phyloP scores from a whole-genome alignment of 2,113 vertebrate genomes.

The Anolis sagrei region DNA sequence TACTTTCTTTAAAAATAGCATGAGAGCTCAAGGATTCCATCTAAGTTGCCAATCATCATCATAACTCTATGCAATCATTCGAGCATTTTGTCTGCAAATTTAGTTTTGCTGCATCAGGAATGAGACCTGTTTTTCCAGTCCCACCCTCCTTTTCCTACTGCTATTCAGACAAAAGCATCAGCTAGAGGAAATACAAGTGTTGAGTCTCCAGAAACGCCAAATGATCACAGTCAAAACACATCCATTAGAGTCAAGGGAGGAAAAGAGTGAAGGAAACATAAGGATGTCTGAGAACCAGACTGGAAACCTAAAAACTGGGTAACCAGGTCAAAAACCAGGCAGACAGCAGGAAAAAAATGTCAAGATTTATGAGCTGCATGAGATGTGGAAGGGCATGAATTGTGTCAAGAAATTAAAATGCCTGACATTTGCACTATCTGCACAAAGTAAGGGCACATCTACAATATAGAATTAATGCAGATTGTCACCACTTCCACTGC shows the following conservation, averaged over 20 bases:
- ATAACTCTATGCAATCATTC: not conserved
- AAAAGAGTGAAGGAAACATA: not conserved
- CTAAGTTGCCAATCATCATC: not conserved
- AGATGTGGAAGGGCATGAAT: not conserved
- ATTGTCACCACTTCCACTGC: too few species aligned
- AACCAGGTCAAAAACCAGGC: slow-evolving; percentile 7
- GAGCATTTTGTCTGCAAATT: slow-evolving; percentile 5
- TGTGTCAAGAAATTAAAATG: slow-evolving; percentile 7
- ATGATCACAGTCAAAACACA: not conserved
- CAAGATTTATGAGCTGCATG: not conserved
- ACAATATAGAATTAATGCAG: too few species aligned
- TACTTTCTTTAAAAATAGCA: not conserved
- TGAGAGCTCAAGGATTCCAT: not conserved
- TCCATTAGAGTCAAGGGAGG: not conserved
- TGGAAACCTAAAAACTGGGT: not conserved
- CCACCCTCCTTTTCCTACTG: slow-evolving; percentile 43
- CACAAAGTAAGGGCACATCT: not conserved
- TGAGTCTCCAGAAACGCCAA: not conserved
- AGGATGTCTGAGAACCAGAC: not conserved
- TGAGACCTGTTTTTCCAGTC: slow-evolving; percentile 36
- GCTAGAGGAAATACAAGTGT: slow-evolving; percentile 31
- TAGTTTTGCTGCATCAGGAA: slow-evolving; percentile 2
- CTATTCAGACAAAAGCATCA: not conserved
- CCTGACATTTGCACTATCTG: not conserved
- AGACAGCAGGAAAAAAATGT: not conserved